A percentile compares a stretch with the other conserved stretches of the same genome.
phyloP scores from a whole-genome alignment of 2,113 vertebrate species.

The Xyrauchen texanus region DNA sequence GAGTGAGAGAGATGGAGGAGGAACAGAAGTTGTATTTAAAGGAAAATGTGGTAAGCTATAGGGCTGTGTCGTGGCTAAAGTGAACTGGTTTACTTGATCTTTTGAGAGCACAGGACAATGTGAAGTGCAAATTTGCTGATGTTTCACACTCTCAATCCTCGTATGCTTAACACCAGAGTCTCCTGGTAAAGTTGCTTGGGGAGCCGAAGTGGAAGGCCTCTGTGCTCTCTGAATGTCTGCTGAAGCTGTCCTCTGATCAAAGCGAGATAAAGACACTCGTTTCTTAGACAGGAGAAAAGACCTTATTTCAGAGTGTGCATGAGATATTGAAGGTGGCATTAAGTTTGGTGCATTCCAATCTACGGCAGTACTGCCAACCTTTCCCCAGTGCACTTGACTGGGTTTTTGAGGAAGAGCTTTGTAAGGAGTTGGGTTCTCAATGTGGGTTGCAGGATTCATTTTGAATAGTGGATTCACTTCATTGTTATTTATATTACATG shows the following conservation, averaged over 20 bases:
- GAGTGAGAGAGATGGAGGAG: constrained; percentile 12
- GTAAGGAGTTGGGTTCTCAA: constrained; percentile 19
- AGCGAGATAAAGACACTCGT: background rate
- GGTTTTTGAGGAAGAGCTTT: constrained; percentile 5
- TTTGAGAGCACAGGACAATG: constrained; percentile 34
- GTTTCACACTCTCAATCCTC: constrained; percentile 21
- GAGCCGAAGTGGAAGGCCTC: constrained; percentile 1
- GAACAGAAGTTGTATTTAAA: background rate
- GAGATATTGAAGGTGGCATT: background rate
- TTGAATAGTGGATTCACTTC: constrained; percentile 5
- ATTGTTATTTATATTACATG: constrained; percentile 11
- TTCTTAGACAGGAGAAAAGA: constrained; percentile 34
- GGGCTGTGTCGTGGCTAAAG: constrained; percentile 28
- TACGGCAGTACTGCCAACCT: background rate
- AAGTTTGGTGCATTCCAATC: constrained; percentile 16
- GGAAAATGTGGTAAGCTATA: constrained; percentile 3
- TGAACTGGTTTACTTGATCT: constrained; percentile 28
- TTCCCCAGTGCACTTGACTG: constrained; percentile 25
- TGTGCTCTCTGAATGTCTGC: constrained; percentile 25
- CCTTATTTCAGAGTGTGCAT: constrained; percentile 40
- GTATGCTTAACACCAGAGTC: background rate
- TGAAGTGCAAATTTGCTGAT: constrained; percentile 4
- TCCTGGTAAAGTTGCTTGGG: background rate
- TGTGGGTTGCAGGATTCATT: constrained; percentile 14
- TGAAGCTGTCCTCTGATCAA: constrained; percentile 11